Base-by-base conservation (phyloP, 2,888 invertebrate genomes). In the Celastrina argiolus region DNA sequence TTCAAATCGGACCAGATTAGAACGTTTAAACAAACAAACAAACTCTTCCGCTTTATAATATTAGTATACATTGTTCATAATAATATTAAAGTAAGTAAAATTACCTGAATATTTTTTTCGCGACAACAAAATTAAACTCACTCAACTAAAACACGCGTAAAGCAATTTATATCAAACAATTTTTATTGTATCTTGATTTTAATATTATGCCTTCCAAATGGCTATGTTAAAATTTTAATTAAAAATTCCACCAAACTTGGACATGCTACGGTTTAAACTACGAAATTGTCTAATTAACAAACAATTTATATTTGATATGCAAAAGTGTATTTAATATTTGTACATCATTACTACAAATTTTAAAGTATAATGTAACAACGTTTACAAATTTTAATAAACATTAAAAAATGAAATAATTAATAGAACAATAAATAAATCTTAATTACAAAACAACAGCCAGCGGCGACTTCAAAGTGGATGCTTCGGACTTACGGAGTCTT, bases 261-360 rank as follows among this genome's bases (percentile, higher is more conserved):
- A 39, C 39, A 41, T 41, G 34, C 34, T 39, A 42, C 41, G 63
- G 41, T 63, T 41, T 39, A 41, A 63, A 63, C 41, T 63, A 63
- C 22, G 16, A 34, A 59, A 59, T 34, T 16, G 31, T 34, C 34
- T 31, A 34, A 59, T 34, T 31, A 59, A 34, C 34, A 58, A 34
- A 58, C 59, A 31, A 59, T 59, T 34, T 16, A 59, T 59, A 34
- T 59, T 59, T 59, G 16, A 16, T 59, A 59, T 59, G 59, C 7
- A 34, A 31, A 59, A 59, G 22, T 59, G n/a, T 31, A 59, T 34
- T 4, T 59, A 18, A 59, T 31, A 59, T 34, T 59, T 18, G 10
- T 34, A 51, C 16, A 51, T 51, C 31, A 12, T 28, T 14, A n/a
- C 58, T n/a, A 58, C 31, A 10, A 59, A 59, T 34, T 59, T 34